A percentile compares a stretch with the other conserved stretches of the same genome.
These are phyloP conservation scores for Epinephelus fuscoguttatus DNA, from an alignment of 2,113 vertebrate genomes.

Conservation along the genomic window DNA sequence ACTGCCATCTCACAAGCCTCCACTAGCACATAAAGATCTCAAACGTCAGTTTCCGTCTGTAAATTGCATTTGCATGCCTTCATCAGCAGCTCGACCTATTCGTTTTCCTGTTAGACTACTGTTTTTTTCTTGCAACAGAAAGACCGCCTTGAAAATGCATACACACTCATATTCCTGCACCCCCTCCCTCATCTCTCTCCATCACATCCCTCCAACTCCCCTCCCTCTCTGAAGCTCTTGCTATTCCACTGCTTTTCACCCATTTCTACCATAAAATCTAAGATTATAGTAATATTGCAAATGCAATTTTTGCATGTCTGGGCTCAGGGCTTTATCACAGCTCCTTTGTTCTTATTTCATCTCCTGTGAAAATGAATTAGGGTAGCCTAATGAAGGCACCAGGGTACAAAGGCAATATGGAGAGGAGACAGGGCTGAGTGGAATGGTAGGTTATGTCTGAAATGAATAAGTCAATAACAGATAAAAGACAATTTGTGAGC, in stretches of 20 bases:
- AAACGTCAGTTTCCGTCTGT: slow-evolving; percentile 50
- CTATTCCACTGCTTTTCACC: slow-evolving; percentile 68
- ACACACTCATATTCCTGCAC: slow-evolving; percentile 82
- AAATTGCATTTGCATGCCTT: slow-evolving; percentile 62
- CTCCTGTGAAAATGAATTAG: slow-evolving; percentile 64
- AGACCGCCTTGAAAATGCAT: slow-evolving; percentile 85
- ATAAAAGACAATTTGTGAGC: slow-evolving; percentile 44
- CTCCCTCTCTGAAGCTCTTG: slow-evolving; percentile 72
- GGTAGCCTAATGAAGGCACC: slow-evolving; percentile 60
- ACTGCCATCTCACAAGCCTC: slow-evolving; percentile 48
- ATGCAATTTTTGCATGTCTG: slow-evolving; percentile 22
- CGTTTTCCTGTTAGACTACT: slow-evolving; percentile 76
- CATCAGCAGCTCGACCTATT: slow-evolving; percentile 68
- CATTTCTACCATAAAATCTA: slow-evolving; percentile 40
- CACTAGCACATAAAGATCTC: slow-evolving; percentile 20
- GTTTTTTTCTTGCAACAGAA: slow-evolving; percentile 80
- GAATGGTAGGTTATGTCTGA: slow-evolving; percentile 16
- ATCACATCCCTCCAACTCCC: slow-evolving; percentile 79
- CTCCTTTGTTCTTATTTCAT: slow-evolving; percentile 75
- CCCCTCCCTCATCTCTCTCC: slow-evolving; percentile 75
- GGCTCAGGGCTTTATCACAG: slow-evolving; percentile 10
- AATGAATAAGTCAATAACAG: slow-evolving; percentile 44
- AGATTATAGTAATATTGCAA: slow-evolving; percentile 24
- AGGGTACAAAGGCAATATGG: slow-evolving; percentile 64
- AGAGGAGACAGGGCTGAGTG: slow-evolving; percentile 42